Evolutionary conservation across 2,888 invertebrate species (phyloP), one percentile per base, ranked within the genome.

Genomic region (Stenodema calcarata): DNA sequence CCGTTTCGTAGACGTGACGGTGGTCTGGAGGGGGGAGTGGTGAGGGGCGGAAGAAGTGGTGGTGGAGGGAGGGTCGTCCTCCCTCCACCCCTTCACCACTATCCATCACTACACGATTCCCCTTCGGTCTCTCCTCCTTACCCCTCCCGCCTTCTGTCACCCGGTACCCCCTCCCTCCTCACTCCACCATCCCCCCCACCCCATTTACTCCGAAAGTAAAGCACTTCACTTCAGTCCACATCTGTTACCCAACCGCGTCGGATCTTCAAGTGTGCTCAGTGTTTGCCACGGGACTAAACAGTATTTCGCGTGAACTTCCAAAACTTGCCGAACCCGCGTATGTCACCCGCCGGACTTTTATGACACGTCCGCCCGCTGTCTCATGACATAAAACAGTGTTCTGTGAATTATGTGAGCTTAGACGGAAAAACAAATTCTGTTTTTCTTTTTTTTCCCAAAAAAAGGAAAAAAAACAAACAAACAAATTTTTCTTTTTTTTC

Each of bases 221-320:
- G 84, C 84, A 84, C 78, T 79, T 73, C 42, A 50, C 81, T 86
- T 82, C 86, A 86, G 86, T 86, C 75, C 81, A 70, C 86, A 82
- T 81, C 86, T 86, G 86, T 86, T 82, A 44, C 47, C 70, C 82
- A 73, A 62, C 70, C 86, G 81, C 81, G 86, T 73, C 86, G 86
- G 35, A 86, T 28, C 78, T 7, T 82, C 82, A 62, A 44, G 78
- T 78, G 78, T 16, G 18, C 73, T 27, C 78, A 18, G 44, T 78
- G 41, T 27, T 35, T 35, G 4, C 3, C 23, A n/a, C 78, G 78
- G 44, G 9, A 27, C 44, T 44, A 14, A 4, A n/a, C 18, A 44
- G 9, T 44, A 44, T 23, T 44, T 23, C 78, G 78, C 78, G 78
- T 44, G 6, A 18, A 18, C 78, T 12, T 73, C 73, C 30, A 14